A percentile compares a stretch with the other conserved stretches of the same genome.
These are phyloP conservation scores for Meandrina meandrites DNA, from an alignment of 92 coral and sea anemone species.

Conservation along the genomic window DNA sequence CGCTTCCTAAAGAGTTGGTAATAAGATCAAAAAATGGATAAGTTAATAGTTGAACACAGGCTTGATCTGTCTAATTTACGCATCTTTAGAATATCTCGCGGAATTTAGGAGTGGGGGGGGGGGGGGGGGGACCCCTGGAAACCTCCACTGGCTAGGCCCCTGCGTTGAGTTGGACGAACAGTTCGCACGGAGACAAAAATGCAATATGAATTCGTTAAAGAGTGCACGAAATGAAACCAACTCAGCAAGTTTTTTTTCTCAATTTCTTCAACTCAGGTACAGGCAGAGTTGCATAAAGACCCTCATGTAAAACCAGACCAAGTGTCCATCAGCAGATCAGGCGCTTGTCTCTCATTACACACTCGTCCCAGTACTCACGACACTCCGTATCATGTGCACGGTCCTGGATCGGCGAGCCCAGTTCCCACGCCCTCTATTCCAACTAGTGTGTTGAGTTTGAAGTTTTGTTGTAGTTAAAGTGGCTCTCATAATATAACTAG, in stretches of 20 bases:
- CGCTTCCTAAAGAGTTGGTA: too few species aligned
- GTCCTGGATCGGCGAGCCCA: slow-evolving; percentile 77
- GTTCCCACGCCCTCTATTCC: slow-evolving; percentile 62
- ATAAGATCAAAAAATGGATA: too few species aligned
- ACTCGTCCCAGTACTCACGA: slow-evolving; percentile 78
- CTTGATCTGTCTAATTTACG: too few species aligned
- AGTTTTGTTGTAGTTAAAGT: too few species aligned
- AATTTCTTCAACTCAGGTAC: slow-evolving; percentile 59
- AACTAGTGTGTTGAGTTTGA: slow-evolving; percentile 20
- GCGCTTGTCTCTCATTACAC: slow-evolving; percentile 60
- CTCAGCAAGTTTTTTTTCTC: neutral
- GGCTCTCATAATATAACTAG: too few species aligned
- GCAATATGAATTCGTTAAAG: neutral
- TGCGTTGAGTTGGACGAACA: too few species aligned
- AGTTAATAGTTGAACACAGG: too few species aligned
- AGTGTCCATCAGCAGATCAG: slow-evolving; percentile 75
- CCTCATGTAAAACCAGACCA: slow-evolving; percentile 96
- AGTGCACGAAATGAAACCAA: neutral
- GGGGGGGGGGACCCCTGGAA: too few species aligned
- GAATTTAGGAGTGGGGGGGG: too few species aligned
- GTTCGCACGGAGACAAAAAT: too few species aligned
- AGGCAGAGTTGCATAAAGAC: slow-evolving; percentile 88
- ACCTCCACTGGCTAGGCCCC: too few species aligned
- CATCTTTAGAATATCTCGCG: too few species aligned
- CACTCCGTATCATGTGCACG: slow-evolving; percentile 64